Evolutionary conservation across 2,888 invertebrate genomes (phyloP).

Genomic region (Drosophila ezoana): DNA sequence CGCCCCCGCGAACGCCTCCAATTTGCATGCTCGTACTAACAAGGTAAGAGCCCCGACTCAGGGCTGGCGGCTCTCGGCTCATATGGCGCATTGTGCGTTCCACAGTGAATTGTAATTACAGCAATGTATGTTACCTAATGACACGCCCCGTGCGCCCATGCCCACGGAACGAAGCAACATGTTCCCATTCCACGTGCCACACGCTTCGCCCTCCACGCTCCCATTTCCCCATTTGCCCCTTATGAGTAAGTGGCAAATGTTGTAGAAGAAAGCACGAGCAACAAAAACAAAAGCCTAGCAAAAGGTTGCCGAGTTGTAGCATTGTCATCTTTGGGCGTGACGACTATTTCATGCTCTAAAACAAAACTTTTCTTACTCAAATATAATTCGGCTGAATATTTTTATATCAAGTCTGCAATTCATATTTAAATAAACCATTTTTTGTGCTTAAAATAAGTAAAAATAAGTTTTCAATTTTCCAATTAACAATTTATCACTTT

Average conservation of each 20-base stretch:
- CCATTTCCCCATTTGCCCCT: slow-evolving; percentile 18
- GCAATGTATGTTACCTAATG: slow-evolving; percentile 77
- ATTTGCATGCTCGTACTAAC: slow-evolving; percentile 46
- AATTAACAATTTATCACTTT: too few species aligned
- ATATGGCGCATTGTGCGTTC: slow-evolving; percentile 48
- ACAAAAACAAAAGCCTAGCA: slow-evolving; percentile 21
- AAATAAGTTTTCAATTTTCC: too few species aligned
- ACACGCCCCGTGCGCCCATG: slow-evolving; percentile 57
- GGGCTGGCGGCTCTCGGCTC: slow-evolving; percentile 23
- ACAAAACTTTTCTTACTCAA: too few species aligned
- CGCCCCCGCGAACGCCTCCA: neutral
- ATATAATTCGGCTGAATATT: too few species aligned
- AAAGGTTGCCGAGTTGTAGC: neutral
- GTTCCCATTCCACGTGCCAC: slow-evolving; percentile 20
- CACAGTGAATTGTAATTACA: slow-evolving; percentile 77
- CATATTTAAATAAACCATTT: too few species aligned
- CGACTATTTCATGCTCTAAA: slow-evolving; percentile 30
- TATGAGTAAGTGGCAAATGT: slow-evolving; percentile 68
- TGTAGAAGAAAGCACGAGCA: slow-evolving; percentile 58
- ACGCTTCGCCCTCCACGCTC: neutral
- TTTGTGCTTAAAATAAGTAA: too few species aligned
- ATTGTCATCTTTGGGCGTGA: slow-evolving; percentile 11
- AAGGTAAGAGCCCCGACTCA: slow-evolving; percentile 11
- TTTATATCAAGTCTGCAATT: too few species aligned
- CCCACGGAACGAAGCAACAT: slow-evolving; percentile 40